A percentile compares a stretch with the other conserved stretches of the same genome.
Conservation (phyloP, 2,113 vertebrate genomes). For the Riparia riparia region DNA sequence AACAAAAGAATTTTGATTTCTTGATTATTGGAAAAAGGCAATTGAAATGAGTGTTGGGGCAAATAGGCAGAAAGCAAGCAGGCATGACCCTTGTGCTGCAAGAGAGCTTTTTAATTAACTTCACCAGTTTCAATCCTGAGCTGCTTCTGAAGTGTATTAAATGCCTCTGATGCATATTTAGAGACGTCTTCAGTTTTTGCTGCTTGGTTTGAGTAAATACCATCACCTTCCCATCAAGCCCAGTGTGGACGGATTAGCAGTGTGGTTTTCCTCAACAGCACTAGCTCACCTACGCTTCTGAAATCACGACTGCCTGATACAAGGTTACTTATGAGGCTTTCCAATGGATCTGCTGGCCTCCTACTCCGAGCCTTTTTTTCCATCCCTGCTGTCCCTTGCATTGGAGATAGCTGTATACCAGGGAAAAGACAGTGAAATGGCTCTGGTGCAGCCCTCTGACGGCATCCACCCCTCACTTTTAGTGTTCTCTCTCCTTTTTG, state of each 20-base stretch:
- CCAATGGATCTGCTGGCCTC: not conserved
- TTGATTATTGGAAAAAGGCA: conserved; percentile 27
- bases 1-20: conserved; percentile 64
- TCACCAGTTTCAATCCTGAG: not conserved
- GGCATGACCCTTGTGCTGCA: not conserved
- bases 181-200: not conserved
- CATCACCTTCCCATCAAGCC: not conserved
- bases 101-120: conserved; percentile 45
- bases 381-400: fast-evolving
- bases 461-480: not conserved
- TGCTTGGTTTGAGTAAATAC: not conserved
- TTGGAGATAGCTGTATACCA: not conserved
- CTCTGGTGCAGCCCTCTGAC: not conserved
- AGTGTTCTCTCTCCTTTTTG: not conserved
- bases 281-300: not conserved
- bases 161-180: not conserved
- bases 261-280: not conserved
- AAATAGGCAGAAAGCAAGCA: not conserved
- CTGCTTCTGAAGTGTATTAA: not conserved
- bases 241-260: not conserved
- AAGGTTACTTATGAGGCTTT: not conserved
- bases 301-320: not conserved
- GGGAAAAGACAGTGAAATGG: not conserved
- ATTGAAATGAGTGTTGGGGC: not conserved
- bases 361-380: not conserved